Evolutionary conservation across 2,113 vertebrate species (phyloP).

Genomic region (Phrynosoma blainvillii): DNA sequence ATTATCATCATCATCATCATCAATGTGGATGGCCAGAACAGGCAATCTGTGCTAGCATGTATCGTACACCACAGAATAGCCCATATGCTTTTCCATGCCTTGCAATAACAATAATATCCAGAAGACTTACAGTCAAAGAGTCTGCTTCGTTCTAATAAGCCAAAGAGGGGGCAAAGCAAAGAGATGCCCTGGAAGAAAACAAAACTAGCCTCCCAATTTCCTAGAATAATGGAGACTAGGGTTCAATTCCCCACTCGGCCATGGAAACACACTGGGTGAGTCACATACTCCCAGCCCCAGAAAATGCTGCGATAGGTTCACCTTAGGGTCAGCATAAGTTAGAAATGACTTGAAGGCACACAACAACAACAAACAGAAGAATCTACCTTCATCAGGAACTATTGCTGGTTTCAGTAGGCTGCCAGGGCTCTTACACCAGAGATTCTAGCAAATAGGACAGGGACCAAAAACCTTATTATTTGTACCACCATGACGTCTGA

Average conservation of each 20-base stretch:
- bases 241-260: no score
- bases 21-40: neutral
- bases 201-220: fast-evolving
- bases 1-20: no score
- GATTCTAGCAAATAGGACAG: no score
- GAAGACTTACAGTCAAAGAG: neutral
- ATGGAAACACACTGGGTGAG: no score
- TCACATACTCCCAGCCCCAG: no score
- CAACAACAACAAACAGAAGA: no score
- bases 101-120: neutral
- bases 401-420: no score
- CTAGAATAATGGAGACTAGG: neutral
- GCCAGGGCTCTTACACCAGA: neutral
- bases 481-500: neutral
- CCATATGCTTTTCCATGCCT: neutral
- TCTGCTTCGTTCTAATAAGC: neutral
- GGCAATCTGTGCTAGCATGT: neutral
- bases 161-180: neutral
- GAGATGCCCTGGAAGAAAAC: neutral
- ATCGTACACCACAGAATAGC: neutral
- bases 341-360: no score
- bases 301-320: no score
- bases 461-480: no score
- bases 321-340: no score
- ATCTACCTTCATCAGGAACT: neutral